Evolutionary conservation across 2,888 invertebrate species (phyloP).

Genomic region (Gasteruption jaculator): DNA sequence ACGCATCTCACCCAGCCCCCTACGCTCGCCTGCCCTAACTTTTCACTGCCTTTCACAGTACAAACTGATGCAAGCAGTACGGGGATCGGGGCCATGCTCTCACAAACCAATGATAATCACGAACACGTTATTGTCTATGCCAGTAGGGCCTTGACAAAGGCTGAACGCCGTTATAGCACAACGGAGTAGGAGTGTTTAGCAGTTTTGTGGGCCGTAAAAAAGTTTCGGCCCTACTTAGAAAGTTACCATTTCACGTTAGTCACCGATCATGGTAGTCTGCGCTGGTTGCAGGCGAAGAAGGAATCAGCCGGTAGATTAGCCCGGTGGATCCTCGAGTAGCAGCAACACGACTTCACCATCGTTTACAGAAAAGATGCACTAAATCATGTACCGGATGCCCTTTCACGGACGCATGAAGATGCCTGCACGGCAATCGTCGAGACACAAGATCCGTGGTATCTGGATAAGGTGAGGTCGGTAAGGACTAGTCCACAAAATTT

Average conservation of each 20-base stretch:
- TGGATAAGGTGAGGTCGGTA: too few species aligned
- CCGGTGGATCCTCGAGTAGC: slow-evolving; percentile 21
- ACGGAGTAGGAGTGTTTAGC: slow-evolving; percentile 26
- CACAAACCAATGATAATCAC: slow-evolving; percentile 13
- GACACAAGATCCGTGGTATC: too few species aligned
- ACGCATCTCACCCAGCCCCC: slow-evolving; percentile 6
- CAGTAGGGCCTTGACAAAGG: slow-evolving; percentile 15
- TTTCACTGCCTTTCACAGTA: slow-evolving; percentile 7
- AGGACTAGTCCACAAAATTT: too few species aligned
- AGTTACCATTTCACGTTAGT: slow-evolving; percentile 22
- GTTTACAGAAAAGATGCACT: slow-evolving; percentile 18
- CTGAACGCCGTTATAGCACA: slow-evolving; percentile 19
- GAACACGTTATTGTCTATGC: slow-evolving; percentile 24
- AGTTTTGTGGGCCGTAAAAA: slow-evolving; percentile 21
- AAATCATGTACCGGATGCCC: slow-evolving; percentile 19
- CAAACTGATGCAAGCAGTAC: slow-evolving; percentile 10
- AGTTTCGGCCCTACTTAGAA: slow-evolving; percentile 24
- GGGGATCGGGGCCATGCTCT: slow-evolving; percentile 18
- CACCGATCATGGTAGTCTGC: slow-evolving; percentile 24
- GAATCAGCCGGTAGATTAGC: too few species aligned
- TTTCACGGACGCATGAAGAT: slow-evolving; percentile 12
- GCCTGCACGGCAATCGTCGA: not conserved
- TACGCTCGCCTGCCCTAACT: slow-evolving; percentile 7
- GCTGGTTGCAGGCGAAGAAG: too few species aligned
- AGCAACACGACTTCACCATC: slow-evolving; percentile 19